A percentile compares a stretch with the other conserved stretches of the same genome.
Conservation (phyloP, 2,888 invertebrate species). For the Cyclophora punctaria region DNA sequence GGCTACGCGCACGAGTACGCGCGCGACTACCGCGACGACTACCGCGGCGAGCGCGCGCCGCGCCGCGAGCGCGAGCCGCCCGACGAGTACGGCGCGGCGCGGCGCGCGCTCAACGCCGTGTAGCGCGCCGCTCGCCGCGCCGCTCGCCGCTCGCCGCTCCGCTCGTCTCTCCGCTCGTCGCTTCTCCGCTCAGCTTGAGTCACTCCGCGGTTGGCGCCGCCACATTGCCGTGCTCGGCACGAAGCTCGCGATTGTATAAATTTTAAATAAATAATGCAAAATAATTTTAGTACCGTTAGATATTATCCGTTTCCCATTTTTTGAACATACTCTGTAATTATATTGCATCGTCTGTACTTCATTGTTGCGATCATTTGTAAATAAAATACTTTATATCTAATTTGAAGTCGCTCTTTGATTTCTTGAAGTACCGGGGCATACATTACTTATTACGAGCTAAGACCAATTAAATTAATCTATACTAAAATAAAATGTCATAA, state of each 20-base stretch:
- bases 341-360: conserved; percentile 73
- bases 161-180: neutral
- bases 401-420: conserved; percentile 11
- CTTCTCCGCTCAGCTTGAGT: conserved; percentile 4
- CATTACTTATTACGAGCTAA: no score
- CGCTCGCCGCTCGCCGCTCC: conserved; percentile 4
- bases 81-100: conserved; percentile 77
- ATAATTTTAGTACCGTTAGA: conserved; percentile 73
- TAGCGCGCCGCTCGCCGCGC: conserved; percentile 40
- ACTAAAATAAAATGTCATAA: conserved; percentile 27
- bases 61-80: conserved; percentile 58
- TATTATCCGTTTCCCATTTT: conserved; percentile 72
- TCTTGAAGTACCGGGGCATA: neutral
- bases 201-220: neutral
- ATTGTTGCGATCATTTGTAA: conserved; percentile 78
- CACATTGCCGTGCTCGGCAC: conserved; percentile 22
- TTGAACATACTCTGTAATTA: conserved; percentile 74
- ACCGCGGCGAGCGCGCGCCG: conserved; percentile 59
- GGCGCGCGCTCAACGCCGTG: conserved; percentile 84
- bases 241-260: conserved; percentile 53
- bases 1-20: conserved; percentile 49
- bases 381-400: conserved; percentile 74
- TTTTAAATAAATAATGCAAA: conserved; percentile 50
- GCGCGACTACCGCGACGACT: conserved; percentile 53
- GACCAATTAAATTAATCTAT: conserved; percentile 1